Conservation (phyloP, 1,140 invertebrate genomes). For the Lepidurus packardi region DNA sequence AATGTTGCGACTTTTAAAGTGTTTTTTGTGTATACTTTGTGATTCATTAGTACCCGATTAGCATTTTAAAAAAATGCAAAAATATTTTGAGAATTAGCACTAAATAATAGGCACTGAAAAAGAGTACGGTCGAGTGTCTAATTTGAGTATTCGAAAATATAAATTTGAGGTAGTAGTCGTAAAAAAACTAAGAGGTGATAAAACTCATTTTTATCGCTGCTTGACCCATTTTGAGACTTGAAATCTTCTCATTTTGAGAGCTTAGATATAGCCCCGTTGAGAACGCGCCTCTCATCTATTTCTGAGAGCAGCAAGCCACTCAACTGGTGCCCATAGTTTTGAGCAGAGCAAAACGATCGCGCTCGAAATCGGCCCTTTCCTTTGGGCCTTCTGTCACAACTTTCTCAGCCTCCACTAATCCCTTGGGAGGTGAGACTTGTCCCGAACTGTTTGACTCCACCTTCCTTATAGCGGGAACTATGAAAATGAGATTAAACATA, state of each 20-base stretch:
- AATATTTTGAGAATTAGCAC: background rate
- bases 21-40: background rate
- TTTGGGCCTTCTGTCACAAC: background rate
- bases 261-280: background rate
- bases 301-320: background rate
- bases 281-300: background rate
- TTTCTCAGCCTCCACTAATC: background rate
- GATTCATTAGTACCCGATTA: background rate
- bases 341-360: too few species aligned
- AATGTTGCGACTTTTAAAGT: background rate
- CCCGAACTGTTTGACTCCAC: background rate
- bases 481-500: background rate
- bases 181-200: background rate
- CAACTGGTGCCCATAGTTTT: background rate
- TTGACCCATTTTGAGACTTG: background rate
- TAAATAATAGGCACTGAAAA: background rate
- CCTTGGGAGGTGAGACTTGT: background rate
- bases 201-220: background rate
- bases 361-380: background rate
- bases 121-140: background rate
- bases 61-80: background rate
- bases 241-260: background rate
- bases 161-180: background rate
- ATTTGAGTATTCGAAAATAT: background rate
- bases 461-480: background rate